Percentiles rank a stretch among this genome's conserved stretches.
Evolutionary conservation across 2,888 invertebrate genomes (phyloP).

Genomic region (Fissipunctia ypsillon): DNA sequence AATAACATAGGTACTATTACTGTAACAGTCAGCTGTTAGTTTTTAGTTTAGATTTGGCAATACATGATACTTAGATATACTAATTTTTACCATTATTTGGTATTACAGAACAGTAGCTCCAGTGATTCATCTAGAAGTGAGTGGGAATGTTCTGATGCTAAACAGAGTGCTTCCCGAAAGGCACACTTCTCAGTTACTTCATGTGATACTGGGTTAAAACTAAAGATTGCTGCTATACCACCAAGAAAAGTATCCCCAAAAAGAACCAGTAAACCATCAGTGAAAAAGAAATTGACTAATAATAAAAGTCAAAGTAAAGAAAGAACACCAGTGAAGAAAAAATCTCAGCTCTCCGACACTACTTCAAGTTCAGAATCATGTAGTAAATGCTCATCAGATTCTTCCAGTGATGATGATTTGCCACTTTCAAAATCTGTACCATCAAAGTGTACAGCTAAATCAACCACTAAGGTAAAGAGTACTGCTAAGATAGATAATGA

Average conservation of each 20-base stretch:
- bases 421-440: slow-evolving; percentile 83
- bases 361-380: slow-evolving; percentile 89
- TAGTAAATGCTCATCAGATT: slow-evolving; percentile 87
- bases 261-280: slow-evolving; percentile 80
- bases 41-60: neutral
- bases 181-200: slow-evolving; percentile 92
- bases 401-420: slow-evolving; percentile 87
- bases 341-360: slow-evolving; percentile 81
- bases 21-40: neutral
- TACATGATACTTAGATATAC: too few species aligned
- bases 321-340: slow-evolving; percentile 75
- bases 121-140: slow-evolving; percentile 86
- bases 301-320: slow-evolving; percentile 71
- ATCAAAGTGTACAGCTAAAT: slow-evolving; percentile 79
- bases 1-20: neutral
- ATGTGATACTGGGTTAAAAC: slow-evolving; percentile 91
- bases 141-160: slow-evolving; percentile 84
- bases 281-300: slow-evolving; percentile 80
- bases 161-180: slow-evolving; percentile 80
- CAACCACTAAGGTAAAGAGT: slow-evolving; percentile 72
- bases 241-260: slow-evolving; percentile 84
- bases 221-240: slow-evolving; percentile 91
- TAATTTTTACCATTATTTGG: slow-evolving; percentile 6
- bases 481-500: slow-evolving; percentile 81
- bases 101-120: slow-evolving; percentile 84